Conservation (phyloP, 2,888 invertebrate genomes). For the Orthonevra nobilis region DNA sequence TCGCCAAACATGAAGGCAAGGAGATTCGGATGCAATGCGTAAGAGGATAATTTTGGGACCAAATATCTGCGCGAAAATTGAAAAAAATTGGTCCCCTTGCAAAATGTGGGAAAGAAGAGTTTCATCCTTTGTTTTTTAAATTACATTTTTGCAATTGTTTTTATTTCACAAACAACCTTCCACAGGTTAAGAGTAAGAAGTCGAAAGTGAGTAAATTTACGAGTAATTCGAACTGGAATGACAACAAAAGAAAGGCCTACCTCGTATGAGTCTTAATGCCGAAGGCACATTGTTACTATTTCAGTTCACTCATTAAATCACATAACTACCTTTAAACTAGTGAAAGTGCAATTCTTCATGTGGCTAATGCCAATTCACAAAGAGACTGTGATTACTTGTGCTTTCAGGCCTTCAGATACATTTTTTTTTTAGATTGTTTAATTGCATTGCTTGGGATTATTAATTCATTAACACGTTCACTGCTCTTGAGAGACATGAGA, state of each 20-base stretch:
- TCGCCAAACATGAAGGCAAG: neutral
- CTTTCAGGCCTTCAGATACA: too few relatives aligned
- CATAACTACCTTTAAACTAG: constrained; percentile 36
- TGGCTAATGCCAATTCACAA: constrained; percentile 11
- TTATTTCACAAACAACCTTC: constrained; percentile 1
- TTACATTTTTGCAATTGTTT: constrained; percentile 46
- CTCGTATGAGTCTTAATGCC: constrained; percentile 11
- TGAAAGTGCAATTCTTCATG: constrained; percentile 34
- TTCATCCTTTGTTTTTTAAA: constrained; percentile 50
- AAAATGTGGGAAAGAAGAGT: too few relatives aligned
- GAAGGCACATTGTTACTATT: constrained; percentile 7
- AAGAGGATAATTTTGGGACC: too few relatives aligned
- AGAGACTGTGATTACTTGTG: constrained; percentile 6
- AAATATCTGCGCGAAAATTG: too few relatives aligned
- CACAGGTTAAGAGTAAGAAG: neutral
- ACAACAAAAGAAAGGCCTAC: constrained; percentile 1
- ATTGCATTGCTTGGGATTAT: too few relatives aligned
- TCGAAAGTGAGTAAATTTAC: neutral
- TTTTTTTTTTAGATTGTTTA: too few relatives aligned
- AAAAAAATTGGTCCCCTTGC: too few relatives aligned
- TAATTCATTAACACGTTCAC: too few relatives aligned
- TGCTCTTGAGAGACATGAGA: too few relatives aligned
- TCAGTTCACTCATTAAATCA: constrained; percentile 43
- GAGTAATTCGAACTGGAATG: constrained; percentile 21
- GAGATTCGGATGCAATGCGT: too few relatives aligned